Base-by-base conservation (phyloP, 2,888 invertebrate species). In the Pammene aurita region DNA sequence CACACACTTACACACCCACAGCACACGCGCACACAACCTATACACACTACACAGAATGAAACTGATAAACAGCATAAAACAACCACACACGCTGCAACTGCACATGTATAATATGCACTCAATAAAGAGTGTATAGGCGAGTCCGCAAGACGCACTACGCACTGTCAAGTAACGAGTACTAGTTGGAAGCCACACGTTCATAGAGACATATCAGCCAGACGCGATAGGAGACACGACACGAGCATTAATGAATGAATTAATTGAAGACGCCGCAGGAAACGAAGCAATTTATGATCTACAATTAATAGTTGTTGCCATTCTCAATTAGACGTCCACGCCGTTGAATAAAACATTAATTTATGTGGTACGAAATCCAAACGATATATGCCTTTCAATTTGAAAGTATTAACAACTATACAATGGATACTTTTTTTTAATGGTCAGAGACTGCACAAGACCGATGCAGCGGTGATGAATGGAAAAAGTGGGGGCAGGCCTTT, bases 31-130 rank as follows among this genome's bases (percentile, higher is more conserved):
- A 75, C 72, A 73, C 69, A 63, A 72, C 73, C 73, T 58, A 54
- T 76, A 72, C 79, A 80, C 84, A 84, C 84, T 78, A 79, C 76
- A 76, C 80, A 79, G 76, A 76, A 72, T 77, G 71, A 81, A 84
- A 86, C 87, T 89, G 90, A 92, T 91, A 91, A 91, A 89, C 89
- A 85, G 82, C 79, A 88, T 84, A 84, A 90, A 87, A 62, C 62
- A 89, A 88, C 86, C 86, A 75, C 87, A 82, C 81, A 82, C 83
- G 82, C 81, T 86, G 85, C 87, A 88, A 85, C 81, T 89, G 89
- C 88, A 90, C 82, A 83, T 5, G n/a, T n/a, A n/a, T n/a, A n/a
- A n/a, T n/a, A n/a, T 84, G 83, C 76, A 82, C 79, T 79, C 76
- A 78, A 79, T 78, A 78, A 78, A 80, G 77, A 73, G 73, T 77